A percentile compares a stretch with the other conserved stretches of the same genome.
Conservation (phyloP, 2,797 vertebrate genomes). For the Alcedo atthis region DNA sequence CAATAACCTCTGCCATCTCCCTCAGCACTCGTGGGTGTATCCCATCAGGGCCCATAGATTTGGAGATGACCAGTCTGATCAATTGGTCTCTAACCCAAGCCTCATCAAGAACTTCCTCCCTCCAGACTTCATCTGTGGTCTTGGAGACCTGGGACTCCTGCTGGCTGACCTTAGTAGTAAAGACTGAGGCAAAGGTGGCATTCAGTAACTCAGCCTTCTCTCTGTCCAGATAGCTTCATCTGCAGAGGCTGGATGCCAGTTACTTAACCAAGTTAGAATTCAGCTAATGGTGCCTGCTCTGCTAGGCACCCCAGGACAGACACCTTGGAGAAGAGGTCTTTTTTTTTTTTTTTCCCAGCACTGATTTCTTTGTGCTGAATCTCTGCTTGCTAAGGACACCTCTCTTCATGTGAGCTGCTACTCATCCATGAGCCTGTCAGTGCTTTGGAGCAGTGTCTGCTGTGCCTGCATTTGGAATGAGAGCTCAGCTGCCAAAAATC, state of each 20-base stretch:
- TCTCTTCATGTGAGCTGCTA: background rate
- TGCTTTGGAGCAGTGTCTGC: background rate
- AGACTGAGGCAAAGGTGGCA: no score
- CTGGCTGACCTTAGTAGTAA: no score
- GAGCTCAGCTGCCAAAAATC: background rate
- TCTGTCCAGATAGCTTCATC: background rate
- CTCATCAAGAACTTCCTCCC: no score
- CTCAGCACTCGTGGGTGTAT: no score
- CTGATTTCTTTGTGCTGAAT: background rate
- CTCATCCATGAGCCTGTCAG: fast-evolving
- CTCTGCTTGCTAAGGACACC: background rate
- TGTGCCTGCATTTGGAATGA: background rate
- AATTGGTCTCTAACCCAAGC: no score
- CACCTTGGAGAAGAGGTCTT: background rate
- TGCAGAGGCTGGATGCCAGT: background rate
- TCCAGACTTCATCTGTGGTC: no score
- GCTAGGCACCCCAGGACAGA: background rate
- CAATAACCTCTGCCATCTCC: no score
- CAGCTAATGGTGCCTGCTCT: background rate
- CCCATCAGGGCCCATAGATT: no score
- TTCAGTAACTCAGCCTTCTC: no score
- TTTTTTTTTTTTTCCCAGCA: background rate
- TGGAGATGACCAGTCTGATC: no score
- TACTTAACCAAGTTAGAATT: background rate
- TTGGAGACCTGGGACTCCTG: no score